phyloP scores from a whole-genome alignment of 2,888 invertebrate species.

The Epinotia nisella region DNA sequence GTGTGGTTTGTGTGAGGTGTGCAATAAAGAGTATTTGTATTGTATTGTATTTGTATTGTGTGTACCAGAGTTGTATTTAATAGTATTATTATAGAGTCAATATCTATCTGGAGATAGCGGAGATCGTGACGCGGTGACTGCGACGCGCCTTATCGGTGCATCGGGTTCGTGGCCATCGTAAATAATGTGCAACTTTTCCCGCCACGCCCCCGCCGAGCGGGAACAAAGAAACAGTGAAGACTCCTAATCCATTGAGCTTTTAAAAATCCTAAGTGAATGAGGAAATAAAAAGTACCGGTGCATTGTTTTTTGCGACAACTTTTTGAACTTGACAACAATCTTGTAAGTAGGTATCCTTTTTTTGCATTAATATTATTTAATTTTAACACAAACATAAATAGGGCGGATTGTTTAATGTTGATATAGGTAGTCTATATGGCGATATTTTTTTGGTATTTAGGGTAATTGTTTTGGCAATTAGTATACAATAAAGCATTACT shows the following conservation, averaged over 20 bases:
- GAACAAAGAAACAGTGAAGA: conserved; percentile 68
- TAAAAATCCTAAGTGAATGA: conserved; percentile 1
- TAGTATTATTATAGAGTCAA: conserved; percentile 76
- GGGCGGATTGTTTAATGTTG: no score
- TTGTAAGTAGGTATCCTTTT: no score
- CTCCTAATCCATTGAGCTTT: conserved; percentile 28
- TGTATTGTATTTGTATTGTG: no score
- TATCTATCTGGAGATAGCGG: conserved; percentile 78
- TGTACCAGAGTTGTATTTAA: conserved; percentile 49
- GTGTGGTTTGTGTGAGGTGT: no score
- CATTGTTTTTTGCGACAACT: neutral
- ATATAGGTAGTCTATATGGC: no score
- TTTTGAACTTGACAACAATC: no score
- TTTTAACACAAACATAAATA: no score
- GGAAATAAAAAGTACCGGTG: neutral
- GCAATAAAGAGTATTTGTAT: no score
- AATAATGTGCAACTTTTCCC: conserved; percentile 84
- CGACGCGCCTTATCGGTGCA: conserved; percentile 83
- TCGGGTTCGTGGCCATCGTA: conserved; percentile 83
- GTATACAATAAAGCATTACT: no score
- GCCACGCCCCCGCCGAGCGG: conserved; percentile 74
- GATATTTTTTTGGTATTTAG: no score
- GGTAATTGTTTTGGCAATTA: no score
- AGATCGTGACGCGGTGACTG: conserved; percentile 84
- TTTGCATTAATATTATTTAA: no score